These are phyloP conservation scores for Hyalella azteca DNA, from an alignment of 2,888 invertebrate species.

Conservation along the genomic window DNA sequence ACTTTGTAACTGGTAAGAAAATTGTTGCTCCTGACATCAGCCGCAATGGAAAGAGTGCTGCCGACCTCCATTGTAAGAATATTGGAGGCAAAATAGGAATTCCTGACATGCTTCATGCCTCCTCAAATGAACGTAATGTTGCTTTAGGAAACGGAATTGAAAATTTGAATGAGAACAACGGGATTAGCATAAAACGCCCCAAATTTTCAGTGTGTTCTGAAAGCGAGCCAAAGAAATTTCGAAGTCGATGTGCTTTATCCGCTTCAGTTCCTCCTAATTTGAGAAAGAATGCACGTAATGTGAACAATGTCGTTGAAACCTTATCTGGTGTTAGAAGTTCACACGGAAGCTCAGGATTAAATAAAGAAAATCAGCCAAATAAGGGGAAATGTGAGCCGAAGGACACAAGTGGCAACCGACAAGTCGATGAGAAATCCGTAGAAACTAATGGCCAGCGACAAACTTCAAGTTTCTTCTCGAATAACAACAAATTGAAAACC, in stretches of 20 bases:
- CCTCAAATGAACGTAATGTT: no score
- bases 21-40: background rate
- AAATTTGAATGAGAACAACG: background rate
- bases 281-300: background rate
- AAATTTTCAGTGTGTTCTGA: background rate
- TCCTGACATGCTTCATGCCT: no score
- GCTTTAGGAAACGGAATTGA: background rate
- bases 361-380: background rate
- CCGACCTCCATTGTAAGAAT: no score
- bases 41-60: background rate
- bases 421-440: no score
- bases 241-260: background rate
- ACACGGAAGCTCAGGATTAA: background rate
- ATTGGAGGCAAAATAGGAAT: no score
- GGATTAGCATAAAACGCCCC: background rate
- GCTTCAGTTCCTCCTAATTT: constrained; percentile 16
- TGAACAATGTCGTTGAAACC: background rate
- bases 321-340: background rate
- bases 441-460: no score
- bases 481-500: no score
- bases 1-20: background rate
- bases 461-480: no score
- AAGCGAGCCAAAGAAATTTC: constrained; percentile 16
- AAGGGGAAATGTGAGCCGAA: background rate
- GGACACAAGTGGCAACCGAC: no score